Conservation (phyloP, 2,113 vertebrate genomes). For the Daphoenositta chrysoptera region DNA sequence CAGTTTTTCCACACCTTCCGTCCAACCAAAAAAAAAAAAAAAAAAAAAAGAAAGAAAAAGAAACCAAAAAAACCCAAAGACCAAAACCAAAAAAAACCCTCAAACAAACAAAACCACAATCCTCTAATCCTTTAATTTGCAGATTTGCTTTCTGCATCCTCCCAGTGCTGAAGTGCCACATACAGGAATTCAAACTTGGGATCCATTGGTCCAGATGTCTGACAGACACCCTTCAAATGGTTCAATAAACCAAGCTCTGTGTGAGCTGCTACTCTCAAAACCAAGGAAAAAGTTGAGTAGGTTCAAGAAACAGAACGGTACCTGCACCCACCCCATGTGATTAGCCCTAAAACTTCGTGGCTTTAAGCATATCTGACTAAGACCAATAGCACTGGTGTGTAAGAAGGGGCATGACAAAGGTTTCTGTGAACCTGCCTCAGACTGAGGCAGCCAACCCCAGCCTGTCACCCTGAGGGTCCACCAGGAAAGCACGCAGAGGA, state of each 20-base stretch:
- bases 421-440: not conserved
- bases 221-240: not conserved
- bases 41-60: not conserved
- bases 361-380: not conserved
- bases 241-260: not conserved
- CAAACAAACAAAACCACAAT: not conserved
- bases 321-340: accelerated
- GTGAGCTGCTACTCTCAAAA: not conserved
- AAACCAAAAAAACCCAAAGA: not conserved
- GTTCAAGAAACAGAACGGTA: accelerated
- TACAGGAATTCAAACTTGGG: accelerated
- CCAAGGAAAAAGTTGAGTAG: not conserved
- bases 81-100: not conserved
- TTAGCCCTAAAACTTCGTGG: not conserved
- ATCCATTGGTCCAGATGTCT: accelerated
- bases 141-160: not conserved
- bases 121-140: not conserved
- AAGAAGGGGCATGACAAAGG: accelerated
- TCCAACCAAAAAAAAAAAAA: not conserved
- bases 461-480: not conserved
- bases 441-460: accelerated
- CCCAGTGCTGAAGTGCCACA: too few relatives aligned
- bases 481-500: accelerated
- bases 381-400: accelerated
- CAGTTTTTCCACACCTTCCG: not conserved